phyloP scores from a whole-genome alignment of 2,888 invertebrate genomes.

The Caenorhabditis uteleia region DNA sequence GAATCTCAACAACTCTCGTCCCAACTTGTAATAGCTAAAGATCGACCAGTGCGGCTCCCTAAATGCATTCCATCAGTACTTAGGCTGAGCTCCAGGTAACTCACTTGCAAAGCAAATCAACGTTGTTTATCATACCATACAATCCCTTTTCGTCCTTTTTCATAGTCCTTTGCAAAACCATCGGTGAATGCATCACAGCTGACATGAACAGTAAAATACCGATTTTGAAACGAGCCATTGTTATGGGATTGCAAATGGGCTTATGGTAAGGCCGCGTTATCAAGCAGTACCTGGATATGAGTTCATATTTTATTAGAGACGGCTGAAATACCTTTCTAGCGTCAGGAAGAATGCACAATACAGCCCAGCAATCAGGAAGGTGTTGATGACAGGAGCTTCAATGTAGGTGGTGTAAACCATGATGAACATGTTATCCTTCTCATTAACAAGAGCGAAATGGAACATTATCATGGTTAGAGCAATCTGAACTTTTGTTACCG shows the following conservation, averaged over 20 bases:
- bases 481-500: conserved; percentile 11
- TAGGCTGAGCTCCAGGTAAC: no score
- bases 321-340: conserved; percentile 56
- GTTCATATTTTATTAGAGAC: neutral
- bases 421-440: conserved; percentile 2
- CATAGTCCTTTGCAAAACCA: conserved; percentile 55
- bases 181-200: conserved; percentile 62
- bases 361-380: conserved; percentile 72
- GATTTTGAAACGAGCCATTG: conserved; percentile 53
- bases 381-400: conserved; percentile 79
- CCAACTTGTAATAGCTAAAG: conserved; percentile 63
- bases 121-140: conserved; percentile 56
- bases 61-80: no score
- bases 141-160: conserved; percentile 29
- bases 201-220: conserved; percentile 45
- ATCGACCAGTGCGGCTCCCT: conserved; percentile 60
- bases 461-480: conserved; percentile 26
- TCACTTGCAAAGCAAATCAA: conserved; percentile 58
- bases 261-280: conserved; percentile 54
- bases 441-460: conserved; percentile 35
- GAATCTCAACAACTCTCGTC: conserved; percentile 61
- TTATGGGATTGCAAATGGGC: conserved; percentile 22
- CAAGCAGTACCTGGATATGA: conserved; percentile 51
- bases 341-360: conserved; percentile 67
- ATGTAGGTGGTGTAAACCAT: conserved; percentile 78